Evolutionary conservation across 2,797 vertebrate species (phyloP), one percentile per base, ranked within the genome.

Genomic region (Lepus oiostolus): DNA sequence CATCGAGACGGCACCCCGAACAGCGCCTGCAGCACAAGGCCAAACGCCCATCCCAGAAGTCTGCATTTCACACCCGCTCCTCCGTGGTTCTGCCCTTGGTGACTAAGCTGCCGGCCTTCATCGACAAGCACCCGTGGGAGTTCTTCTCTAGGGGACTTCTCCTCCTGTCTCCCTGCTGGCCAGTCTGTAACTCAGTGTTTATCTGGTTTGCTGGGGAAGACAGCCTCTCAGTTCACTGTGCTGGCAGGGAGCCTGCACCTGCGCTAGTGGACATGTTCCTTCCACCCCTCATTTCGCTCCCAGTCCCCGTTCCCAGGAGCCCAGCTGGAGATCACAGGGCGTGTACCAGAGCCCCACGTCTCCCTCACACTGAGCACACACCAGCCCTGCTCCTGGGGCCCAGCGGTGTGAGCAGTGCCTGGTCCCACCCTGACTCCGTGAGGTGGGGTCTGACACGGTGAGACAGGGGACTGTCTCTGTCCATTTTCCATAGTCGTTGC

Each of bases 161-260:
- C n/a, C 58, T 94, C 58, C 90, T 81, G 62, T 86, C 62, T 21
- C 50, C 22, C 83, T 67, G 32, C 75, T 74, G 62, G 71, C 75
- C 50, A 87, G 89, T 42, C 74, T 83, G 26, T 50, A 30, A 38
- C 62, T 54, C n/a, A 38, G 58, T 90, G 42, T 94, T 85, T 67
- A 81, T 60, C 83, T 58, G 58, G 60, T 35, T 75, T 30, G 28
- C 4, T 42, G 19, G 21, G 38, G 35, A 72, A 84, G 58, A 35
- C 47, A 47, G 24, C 1, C 81, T 58, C 85, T 95, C 72, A 70
- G 67, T 74, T 86, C 65, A 70, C 76, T 70, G 7, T 4, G 50
- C 90, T 68, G 65, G 74, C 42, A 68, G 76, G 90, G 21, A 26
- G 26, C 7, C 21, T 30, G 21, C 12, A 63, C 52, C 22, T 26